phyloP scores from a whole-genome alignment of 2,797 vertebrate genomes.

The Lates japonicus region DNA sequence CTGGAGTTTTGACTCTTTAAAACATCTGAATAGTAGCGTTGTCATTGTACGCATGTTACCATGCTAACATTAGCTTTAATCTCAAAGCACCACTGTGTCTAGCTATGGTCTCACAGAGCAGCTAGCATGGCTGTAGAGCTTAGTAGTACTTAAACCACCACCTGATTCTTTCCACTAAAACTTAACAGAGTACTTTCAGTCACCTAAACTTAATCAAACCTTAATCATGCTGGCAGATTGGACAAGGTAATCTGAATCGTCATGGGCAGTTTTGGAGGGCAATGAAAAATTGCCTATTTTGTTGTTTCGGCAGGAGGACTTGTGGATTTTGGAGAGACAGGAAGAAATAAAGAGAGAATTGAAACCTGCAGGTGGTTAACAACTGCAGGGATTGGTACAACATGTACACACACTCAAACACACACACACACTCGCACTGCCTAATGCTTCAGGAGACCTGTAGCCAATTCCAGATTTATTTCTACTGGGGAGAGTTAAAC shows the following conservation, averaged over 20 bases:
- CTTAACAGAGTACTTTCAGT: background rate
- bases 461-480: slow-evolving; percentile 32
- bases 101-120: no score
- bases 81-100: background rate
- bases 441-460: slow-evolving; percentile 26
- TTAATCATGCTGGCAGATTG: background rate
- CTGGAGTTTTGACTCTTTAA: background rate
- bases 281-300: background rate
- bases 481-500: slow-evolving; percentile 39
- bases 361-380: slow-evolving; percentile 29
- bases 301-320: background rate
- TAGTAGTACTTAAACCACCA: background rate
- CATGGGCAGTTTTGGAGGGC: background rate
- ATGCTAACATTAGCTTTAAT: background rate
- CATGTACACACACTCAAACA: background rate
- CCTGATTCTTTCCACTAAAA: background rate
- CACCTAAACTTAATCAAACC: background rate
- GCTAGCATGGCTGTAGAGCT: no score
- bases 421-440: background rate
- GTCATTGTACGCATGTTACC: background rate
- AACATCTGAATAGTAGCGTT: background rate
- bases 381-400: slow-evolving; percentile 3
- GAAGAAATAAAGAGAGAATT: slow-evolving; percentile 2
- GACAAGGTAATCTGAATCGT: background rate
- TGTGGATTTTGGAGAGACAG: background rate